Base-by-base conservation (phyloP, 2,888 invertebrate genomes). In the Diabrotica balteata region DNA sequence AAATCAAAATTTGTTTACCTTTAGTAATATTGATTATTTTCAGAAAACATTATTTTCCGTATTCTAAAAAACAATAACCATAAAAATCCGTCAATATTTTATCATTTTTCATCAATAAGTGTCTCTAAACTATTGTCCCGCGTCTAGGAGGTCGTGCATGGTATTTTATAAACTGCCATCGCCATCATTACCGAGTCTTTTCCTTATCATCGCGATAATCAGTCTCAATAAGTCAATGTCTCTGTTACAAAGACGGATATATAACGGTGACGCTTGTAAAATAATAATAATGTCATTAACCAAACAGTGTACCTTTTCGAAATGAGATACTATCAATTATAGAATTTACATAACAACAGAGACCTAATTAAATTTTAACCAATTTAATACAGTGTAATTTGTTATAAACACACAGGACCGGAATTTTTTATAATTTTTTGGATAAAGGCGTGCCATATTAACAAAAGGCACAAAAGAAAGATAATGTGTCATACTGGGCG, bases 331-430 rank as follows among this genome's bases (percentile, higher is more conserved):
- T 66, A 72, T 67, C 66, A 69, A 72, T 72, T 72, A 66, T 57
- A 46, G 54, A 72, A 74, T 74, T 74, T 68, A 72, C 71, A 74
- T 74, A 72, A 74, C 72, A 74, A 74, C 74, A 59, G 67, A 66
- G 65, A 54, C 65, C 67, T 72, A 72, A 74, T 74, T 74, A 72
- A 74, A 72, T 68, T 71, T 70, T 69, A 63, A 71, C 63, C 66
- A 50, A 67, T 66, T 69, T 69, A 60, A 66, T 69, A 65, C 67
- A 59, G 51, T 53, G 63, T 67, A 65, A 69, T 69, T 69, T 68
- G 65, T 71, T 71, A 71, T 69, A 52, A 9, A 17, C 52, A 11
- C 11, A 55, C 55, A 64, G 52, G 42, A 58, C 9, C 10, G 52
- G 55, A 57, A 9, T 55, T 45, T 51, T n/a, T 32, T 32, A 32